Percentiles rank a stretch among this genome's conserved stretches.
Evolutionary conservation across 2,888 invertebrate species (phyloP).

Genomic region (Nomada lathburiana): DNA sequence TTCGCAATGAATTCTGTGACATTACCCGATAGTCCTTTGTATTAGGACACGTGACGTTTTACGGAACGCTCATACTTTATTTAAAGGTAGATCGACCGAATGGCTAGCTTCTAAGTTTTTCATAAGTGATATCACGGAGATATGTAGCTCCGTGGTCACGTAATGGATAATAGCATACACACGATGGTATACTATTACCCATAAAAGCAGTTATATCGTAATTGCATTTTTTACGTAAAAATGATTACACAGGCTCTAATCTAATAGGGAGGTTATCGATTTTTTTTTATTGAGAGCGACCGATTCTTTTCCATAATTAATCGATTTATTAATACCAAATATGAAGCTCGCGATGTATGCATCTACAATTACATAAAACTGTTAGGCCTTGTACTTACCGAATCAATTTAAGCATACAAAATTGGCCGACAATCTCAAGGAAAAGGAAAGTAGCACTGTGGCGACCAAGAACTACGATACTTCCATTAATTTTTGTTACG

Average conservation of each 20-base stretch:
- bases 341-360: not conserved
- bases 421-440: not conserved
- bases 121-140: constrained; percentile 30
- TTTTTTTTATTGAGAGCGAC: constrained; percentile 25
- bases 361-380: constrained; percentile 1
- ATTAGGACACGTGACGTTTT: constrained; percentile 53
- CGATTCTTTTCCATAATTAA: constrained; percentile 32
- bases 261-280: constrained; percentile 29
- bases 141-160: constrained; percentile 19
- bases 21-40: constrained; percentile 44
- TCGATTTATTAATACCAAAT: constrained; percentile 4
- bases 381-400: constrained; percentile 29
- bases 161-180: constrained; percentile 42
- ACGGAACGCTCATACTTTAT: constrained; percentile 68
- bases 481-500: not conserved
- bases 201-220: constrained; percentile 5
- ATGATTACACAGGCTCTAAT: constrained; percentile 5
- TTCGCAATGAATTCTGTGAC: constrained; percentile 9
- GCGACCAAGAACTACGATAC: not conserved
- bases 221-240: constrained; percentile 8
- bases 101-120: constrained; percentile 33
- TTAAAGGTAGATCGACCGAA: constrained; percentile 59
- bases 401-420: not conserved
- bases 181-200: constrained; percentile 9
- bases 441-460: not conserved